Percentiles rank a stretch among this genome's conserved stretches.
Conservation (phyloP, 2,113 vertebrate genomes). For the Rhinoptilus africanus region DNA sequence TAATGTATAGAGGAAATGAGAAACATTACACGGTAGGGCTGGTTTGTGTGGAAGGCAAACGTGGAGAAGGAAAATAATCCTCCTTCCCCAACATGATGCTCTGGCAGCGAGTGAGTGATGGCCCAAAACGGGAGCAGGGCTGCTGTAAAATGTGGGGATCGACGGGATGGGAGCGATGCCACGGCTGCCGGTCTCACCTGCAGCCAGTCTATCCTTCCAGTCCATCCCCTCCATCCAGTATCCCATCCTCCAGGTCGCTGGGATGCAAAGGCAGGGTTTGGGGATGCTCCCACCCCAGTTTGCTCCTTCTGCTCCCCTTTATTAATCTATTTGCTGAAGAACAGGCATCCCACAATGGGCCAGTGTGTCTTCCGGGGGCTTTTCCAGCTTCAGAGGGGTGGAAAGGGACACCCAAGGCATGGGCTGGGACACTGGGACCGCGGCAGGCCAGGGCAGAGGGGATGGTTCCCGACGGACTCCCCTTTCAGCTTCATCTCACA, state of each 20-base stretch:
- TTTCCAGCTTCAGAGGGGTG: background rate
- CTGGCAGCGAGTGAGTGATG: rapidly evolving
- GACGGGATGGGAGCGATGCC: rapidly evolving
- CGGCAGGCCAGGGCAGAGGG: background rate
- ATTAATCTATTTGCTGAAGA: background rate
- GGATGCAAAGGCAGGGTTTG: background rate
- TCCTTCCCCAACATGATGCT: background rate
- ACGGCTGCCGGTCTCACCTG: rapidly evolving
- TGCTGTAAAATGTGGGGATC: background rate
- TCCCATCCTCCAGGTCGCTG: rapidly evolving
- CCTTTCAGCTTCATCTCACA: background rate
- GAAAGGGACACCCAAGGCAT: rapidly evolving
- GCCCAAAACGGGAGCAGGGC: background rate
- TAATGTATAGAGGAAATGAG: background rate
- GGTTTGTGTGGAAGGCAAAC: background rate
- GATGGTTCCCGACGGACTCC: rapidly evolving
- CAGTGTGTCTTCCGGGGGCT: background rate
- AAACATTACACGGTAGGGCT: background rate
- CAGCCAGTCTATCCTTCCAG: background rate
- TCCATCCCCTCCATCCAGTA: background rate
- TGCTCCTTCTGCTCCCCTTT: background rate
- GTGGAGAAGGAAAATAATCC: background rate
- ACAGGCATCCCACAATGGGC: background rate
- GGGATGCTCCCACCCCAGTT: background rate
- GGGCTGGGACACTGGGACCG: background rate